A percentile compares a stretch with the other conserved stretches of the same genome.
Evolutionary conservation across 2,797 vertebrate genomes (phyloP).

Genomic region (Clarias pachynema): DNA sequence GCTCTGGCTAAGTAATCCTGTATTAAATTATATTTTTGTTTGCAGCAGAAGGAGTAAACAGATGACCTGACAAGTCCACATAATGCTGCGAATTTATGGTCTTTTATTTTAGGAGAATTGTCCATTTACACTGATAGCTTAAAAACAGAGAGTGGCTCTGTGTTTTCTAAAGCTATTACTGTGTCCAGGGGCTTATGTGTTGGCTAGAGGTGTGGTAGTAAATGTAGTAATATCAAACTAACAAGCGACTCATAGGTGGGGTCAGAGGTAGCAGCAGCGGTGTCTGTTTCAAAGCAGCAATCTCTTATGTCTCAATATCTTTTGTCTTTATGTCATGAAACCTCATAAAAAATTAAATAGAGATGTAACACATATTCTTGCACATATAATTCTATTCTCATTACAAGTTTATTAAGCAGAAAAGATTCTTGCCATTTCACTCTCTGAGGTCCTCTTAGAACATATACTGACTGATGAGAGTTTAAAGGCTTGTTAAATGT

Average conservation of each 20-base stretch:
- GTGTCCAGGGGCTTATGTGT: background rate
- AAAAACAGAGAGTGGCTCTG: background rate
- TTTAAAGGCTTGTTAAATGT: constrained; percentile 76
- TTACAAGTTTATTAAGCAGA: constrained; percentile 14
- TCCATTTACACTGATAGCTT: background rate
- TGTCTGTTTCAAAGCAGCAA: constrained; percentile 55
- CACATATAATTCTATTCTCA: background rate
- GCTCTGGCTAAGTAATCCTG: constrained; percentile 40
- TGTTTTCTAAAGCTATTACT: background rate
- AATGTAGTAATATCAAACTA: constrained; percentile 23
- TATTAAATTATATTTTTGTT: constrained; percentile 45
- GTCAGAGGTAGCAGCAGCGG: constrained; percentile 22
- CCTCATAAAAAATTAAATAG: background rate
- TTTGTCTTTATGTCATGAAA: too few species aligned
- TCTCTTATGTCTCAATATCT: constrained; percentile 36
- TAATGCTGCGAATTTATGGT: background rate
- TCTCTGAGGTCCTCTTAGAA: constrained; percentile 55
- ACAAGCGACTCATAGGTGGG: constrained; percentile 5
- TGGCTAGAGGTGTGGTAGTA: constrained; percentile 20
- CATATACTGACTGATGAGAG: constrained; percentile 67
- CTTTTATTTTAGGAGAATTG: background rate
- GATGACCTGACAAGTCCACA: background rate
- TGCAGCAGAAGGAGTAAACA: constrained; percentile 33
- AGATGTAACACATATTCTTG: background rate
- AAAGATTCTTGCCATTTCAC: background rate